Percentiles rank a stretch among this genome's conserved stretches.
These are phyloP conservation scores for Merluccius polli DNA, from an alignment of 2,797 vertebrate species.

Conservation along the genomic window DNA sequence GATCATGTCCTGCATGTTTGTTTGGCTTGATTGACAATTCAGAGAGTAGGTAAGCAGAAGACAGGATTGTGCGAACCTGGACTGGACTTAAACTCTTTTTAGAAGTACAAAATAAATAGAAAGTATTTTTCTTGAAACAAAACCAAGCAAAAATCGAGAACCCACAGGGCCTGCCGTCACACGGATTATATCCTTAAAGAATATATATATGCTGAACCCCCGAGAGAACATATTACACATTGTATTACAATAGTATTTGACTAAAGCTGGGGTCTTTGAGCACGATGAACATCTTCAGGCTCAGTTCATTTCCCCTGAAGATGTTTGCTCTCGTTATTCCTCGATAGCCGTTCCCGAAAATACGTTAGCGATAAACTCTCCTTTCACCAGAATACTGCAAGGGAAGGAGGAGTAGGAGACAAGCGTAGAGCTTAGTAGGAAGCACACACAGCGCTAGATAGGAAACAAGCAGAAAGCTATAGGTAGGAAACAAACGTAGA, in stretches of 20 bases:
- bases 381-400: constrained; percentile 29
- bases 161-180: not conserved
- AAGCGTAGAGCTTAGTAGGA: constrained; percentile 28
- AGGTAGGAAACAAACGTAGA: too few species aligned
- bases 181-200: too few species aligned
- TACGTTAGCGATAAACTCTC: constrained; percentile 3
- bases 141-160: not conserved
- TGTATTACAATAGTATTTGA: not conserved
- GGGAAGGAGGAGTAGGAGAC: constrained; percentile 6
- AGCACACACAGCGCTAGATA: constrained; percentile 13
- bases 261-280: not conserved
- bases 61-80: too few species aligned
- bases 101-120: too few species aligned
- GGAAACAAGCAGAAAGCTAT: too few species aligned
- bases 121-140: too few species aligned
- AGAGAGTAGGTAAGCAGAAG: too few species aligned
- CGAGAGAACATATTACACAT: not conserved
- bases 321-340: constrained; percentile 30
- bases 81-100: too few species aligned
- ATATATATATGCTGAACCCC: not conserved
- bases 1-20: too few species aligned
- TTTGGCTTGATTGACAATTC: too few species aligned
- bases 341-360: constrained; percentile 1
- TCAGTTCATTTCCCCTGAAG: constrained; percentile 56
- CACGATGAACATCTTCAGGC: constrained; percentile 40